Conservation (phyloP, 2,888 invertebrate genomes). For the Eugnorisma glareosa region DNA sequence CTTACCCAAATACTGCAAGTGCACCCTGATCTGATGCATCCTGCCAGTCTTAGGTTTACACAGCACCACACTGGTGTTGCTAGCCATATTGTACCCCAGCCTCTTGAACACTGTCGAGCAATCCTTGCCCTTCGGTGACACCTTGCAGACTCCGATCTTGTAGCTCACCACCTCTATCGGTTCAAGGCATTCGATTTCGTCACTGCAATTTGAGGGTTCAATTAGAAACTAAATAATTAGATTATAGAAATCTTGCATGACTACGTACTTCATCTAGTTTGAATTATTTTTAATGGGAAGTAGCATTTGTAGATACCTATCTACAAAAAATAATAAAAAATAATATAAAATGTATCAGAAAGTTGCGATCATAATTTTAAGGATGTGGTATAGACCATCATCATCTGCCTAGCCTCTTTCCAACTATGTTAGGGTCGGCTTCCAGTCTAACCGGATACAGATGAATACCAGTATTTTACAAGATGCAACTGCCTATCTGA, state of each 20-base stretch:
- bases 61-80: slow-evolving; percentile 97
- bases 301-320: no score
- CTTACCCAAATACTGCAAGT: slow-evolving; percentile 98
- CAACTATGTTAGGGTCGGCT: no score
- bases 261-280: no score
- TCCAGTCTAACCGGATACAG: no score
- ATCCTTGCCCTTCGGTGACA: slow-evolving; percentile 97
- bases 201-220: slow-evolving; percentile 86
- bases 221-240: neutral
- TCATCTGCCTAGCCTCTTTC: no score
- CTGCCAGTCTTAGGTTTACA: slow-evolving; percentile 99
- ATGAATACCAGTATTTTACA: no score
- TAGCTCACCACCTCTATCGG: slow-evolving; percentile 98
- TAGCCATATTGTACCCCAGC: slow-evolving; percentile 96
- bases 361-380: no score
- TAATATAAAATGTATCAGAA: no score
- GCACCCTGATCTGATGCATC: slow-evolving; percentile 99
- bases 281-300: no score
- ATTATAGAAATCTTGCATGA: neutral
- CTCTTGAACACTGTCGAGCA: slow-evolving; percentile 97
- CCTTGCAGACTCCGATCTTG: slow-evolving; percentile 99
- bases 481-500: no score
- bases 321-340: no score
- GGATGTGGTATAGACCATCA: no score
- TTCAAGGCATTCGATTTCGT: slow-evolving; percentile 95